Base-by-base conservation (phyloP, 2,113 vertebrate species). In the Jacana jacana region DNA sequence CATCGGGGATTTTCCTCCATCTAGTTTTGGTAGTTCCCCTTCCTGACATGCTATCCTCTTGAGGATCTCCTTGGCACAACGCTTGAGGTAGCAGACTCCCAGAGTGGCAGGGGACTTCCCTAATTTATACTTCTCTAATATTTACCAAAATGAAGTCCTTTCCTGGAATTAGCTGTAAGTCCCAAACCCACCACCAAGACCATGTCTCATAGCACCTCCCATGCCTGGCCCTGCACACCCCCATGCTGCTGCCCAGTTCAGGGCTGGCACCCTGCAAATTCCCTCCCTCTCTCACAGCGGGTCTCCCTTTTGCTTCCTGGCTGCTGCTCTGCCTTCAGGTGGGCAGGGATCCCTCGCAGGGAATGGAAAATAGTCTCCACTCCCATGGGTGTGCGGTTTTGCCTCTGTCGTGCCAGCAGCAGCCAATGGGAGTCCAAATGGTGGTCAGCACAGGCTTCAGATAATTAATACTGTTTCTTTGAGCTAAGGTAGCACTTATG, bases 201-300 rank as follows among this genome's bases (percentile, higher is more conserved):
- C 81, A 57, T 13, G 4, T 61, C 33, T 55, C 2, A 0, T 28
- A 51, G 57, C 19, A 18, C 27, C 33, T 86, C 23, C 65, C 1
- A 0, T 2, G 11, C 35, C 39, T 48, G 46, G 25, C n/a, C 49
- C 65, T 0, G 0, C 16, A 12, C 0, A 1, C 28, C 63, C 24
- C 17, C 44, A 2, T 4, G 28, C 30, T 27, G 66, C 82, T 4
- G 5, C 63, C 42, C 30, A 3, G 0, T 46, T 52, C 18, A 8
- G 13, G 9, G 18, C 13, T 40, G 7, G 54, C 49, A 57, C 40
- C 71, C 63, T 0, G 1, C 61, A 90, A 89, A 57, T 13, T 11
- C 15, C 73, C 8, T 84, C 24, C 49, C 11, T 84, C 24, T 44
- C 11, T 66, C 8, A 0, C 39, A 65, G 24, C 0, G 1, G 25